A percentile compares a stretch with the other conserved stretches of the same genome.
Evolutionary conservation across 2,113 vertebrate genomes (phyloP).

Genomic region (Syngnathus floridae): DNA sequence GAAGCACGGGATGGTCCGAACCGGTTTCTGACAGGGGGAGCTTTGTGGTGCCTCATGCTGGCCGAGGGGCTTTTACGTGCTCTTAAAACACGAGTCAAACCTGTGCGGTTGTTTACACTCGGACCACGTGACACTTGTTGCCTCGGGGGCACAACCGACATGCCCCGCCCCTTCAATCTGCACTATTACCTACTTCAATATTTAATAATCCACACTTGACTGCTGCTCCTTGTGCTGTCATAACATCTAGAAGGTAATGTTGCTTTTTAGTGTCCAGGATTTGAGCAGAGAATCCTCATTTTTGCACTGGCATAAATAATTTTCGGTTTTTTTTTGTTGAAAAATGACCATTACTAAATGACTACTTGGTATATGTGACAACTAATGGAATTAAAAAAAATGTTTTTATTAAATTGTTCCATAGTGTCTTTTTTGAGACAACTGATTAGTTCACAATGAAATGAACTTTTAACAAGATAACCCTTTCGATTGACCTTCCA

Average conservation of each 20-base stretch:
- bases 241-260: background rate
- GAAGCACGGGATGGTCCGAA: slow-evolving; percentile 2
- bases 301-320: no score
- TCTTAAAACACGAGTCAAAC: slow-evolving; percentile 24
- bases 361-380: no score
- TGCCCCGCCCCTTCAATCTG: background rate
- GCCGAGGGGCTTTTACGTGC: slow-evolving; percentile 17
- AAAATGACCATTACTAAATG: no score
- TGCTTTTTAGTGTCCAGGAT: background rate
- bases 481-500: background rate
- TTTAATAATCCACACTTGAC: background rate
- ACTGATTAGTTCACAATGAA: no score
- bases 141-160: slow-evolving; percentile 26
- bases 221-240: background rate
- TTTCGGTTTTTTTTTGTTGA: no score
- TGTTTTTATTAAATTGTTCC: no score
- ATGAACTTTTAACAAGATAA: no score
- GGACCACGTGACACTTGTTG: slow-evolving; percentile 17
- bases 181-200: background rate
- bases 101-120: slow-evolving; percentile 20
- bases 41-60: slow-evolving; percentile 27
- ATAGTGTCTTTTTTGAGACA: no score
- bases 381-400: no score
- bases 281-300: no score
- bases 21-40: slow-evolving; percentile 25